phyloP scores from a whole-genome alignment of 2,888 invertebrate genomes.

The Epirrita christyi region DNA sequence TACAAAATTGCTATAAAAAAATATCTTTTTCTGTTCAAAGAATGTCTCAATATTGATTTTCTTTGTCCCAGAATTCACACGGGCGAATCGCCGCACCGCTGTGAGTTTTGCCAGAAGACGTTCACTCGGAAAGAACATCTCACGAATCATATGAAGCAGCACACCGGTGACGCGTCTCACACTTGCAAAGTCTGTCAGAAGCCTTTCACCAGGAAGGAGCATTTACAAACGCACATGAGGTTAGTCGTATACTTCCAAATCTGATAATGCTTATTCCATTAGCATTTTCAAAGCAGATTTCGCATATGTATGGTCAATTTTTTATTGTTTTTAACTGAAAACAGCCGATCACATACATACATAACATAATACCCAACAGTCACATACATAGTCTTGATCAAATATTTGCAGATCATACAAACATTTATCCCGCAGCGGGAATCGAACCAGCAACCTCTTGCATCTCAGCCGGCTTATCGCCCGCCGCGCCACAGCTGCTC shows the following conservation, averaged over 20 bases:
- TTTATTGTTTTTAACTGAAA: too few relatives aligned
- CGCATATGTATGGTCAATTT: too few relatives aligned
- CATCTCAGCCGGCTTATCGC: too few relatives aligned
- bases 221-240: conserved; percentile 90
- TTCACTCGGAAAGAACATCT: conserved; percentile 90
- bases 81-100: conserved; percentile 90
- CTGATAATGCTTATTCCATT: too few relatives aligned
- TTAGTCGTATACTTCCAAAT: conserved; percentile 49
- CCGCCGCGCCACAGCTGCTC: too few relatives aligned
- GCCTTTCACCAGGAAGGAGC: conserved; percentile 90
- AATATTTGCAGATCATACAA: too few relatives aligned
- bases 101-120: conserved; percentile 89
- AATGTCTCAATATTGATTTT: conserved; percentile 7
- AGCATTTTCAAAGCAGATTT: too few relatives aligned
- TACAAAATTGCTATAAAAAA: conserved; percentile 5
- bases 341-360: too few relatives aligned
- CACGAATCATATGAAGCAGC: conserved; percentile 88
- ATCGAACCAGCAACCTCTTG: too few relatives aligned
- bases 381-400: too few relatives aligned
- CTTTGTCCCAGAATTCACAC: conserved; percentile 77
- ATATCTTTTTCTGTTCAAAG: not conserved
- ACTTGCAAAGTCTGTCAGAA: conserved; percentile 90
- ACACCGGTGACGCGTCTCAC: conserved; percentile 89
- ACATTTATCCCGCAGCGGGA: too few relatives aligned
- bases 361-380: too few relatives aligned